phyloP scores from a whole-genome alignment of 2,113 vertebrate species.

The Gymnocephalus cernua region DNA sequence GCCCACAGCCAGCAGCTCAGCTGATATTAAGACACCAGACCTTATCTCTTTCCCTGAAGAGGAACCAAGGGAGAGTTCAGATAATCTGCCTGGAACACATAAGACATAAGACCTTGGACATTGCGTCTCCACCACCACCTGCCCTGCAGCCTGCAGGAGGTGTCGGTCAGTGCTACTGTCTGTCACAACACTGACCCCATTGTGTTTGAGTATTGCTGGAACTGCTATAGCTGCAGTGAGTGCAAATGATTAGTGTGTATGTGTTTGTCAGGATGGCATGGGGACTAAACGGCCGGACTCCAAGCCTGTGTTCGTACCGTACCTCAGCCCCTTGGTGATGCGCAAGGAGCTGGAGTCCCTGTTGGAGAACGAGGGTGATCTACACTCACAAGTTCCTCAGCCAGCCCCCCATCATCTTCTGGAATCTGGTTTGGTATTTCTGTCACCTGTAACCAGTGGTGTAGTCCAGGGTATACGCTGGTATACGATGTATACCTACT shows the following conservation, averaged over 20 bases:
- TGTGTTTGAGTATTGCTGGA: not conserved
- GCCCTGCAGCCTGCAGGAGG: constrained; percentile 94
- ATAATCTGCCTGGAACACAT: constrained; percentile 48
- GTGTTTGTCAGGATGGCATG: constrained; percentile 87
- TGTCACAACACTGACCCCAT: accelerated
- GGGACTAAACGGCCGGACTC: constrained; percentile 88
- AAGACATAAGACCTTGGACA: constrained; percentile 92
- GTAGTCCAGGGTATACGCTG: too few relatives aligned
- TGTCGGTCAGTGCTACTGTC: constrained; percentile 86
- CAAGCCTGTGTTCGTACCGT: constrained; percentile 94
- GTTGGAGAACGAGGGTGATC: constrained; percentile 97
- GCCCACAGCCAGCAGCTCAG: constrained; percentile 78
- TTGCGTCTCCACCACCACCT: constrained; percentile 95
- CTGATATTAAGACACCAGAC: constrained; percentile 86
- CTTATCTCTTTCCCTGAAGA: constrained; percentile 84
- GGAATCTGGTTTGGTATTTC: constrained; percentile 99
- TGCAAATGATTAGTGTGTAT: not conserved
- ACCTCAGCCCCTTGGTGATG: constrained; percentile 95
- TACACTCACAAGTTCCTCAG: constrained; percentile 97
- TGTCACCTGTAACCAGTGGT: constrained; percentile 81
- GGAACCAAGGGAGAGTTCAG: constrained; percentile 41
- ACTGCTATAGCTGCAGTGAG: accelerated
- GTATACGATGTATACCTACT: too few relatives aligned
- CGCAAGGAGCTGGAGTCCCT: constrained; percentile 97
- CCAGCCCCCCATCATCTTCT: constrained; percentile 99